Conservation (phyloP, 2,888 invertebrate genomes). For the Parnassius orleans region DNA sequence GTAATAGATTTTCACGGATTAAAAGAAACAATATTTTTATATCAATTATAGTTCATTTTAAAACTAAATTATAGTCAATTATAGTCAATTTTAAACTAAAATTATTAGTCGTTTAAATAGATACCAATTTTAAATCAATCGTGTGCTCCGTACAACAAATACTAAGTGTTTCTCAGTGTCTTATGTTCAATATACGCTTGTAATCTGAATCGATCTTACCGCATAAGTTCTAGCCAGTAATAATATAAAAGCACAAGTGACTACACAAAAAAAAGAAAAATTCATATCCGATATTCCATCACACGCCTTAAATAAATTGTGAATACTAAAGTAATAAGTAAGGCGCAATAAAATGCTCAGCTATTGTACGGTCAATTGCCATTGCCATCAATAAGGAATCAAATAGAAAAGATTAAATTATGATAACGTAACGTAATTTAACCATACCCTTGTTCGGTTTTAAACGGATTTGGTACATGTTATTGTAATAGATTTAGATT, state of each 20-base stretch:
- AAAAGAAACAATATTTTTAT: no score
- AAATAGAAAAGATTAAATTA: slow-evolving; percentile 11
- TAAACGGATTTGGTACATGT: no score
- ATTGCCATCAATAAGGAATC: slow-evolving; percentile 17
- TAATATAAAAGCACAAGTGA: slow-evolving; percentile 45
- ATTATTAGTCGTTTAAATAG: no score
- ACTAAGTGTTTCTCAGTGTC: background rate
- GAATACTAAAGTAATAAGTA: slow-evolving; percentile 42
- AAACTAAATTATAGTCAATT: no score
- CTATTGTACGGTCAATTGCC: slow-evolving; percentile 36
- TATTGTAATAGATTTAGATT: no score
- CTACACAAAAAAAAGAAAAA: slow-evolving; percentile 56
- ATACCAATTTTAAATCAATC: no score
- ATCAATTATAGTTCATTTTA: no score
- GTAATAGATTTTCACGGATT: no score
- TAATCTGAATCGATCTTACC: slow-evolving; percentile 45
- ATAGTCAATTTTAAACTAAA: no score
- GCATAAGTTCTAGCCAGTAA: slow-evolving; percentile 43
- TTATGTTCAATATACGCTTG: background rate
- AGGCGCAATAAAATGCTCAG: slow-evolving; percentile 49
- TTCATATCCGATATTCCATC: slow-evolving; percentile 58
- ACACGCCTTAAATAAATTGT: slow-evolving; percentile 41
- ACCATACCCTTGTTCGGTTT: background rate
- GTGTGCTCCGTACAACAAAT: no score
- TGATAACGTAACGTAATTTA: slow-evolving; percentile 3